phyloP scores from a whole-genome alignment of 1,140 invertebrate species.

The Apis cerana region DNA sequence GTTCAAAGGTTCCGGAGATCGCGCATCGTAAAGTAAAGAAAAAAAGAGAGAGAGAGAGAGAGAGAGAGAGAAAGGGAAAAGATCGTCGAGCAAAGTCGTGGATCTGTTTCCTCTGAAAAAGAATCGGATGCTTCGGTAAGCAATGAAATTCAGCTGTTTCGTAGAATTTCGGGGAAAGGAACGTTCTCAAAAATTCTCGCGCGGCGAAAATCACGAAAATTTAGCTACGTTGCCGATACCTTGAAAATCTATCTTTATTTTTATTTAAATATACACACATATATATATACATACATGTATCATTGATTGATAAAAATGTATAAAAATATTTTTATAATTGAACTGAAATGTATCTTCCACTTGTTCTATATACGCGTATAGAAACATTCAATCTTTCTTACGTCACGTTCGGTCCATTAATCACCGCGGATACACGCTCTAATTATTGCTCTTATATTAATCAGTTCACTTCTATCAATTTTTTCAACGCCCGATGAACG shows the following conservation, averaged over 20 bases:
- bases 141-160: slow-evolving; percentile 36
- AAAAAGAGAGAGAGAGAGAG: background rate
- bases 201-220: background rate
- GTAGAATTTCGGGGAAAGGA: background rate
- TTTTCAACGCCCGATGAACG: slow-evolving; percentile 5
- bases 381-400: slow-evolving; percentile 18
- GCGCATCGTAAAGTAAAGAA: slow-evolving; percentile 43
- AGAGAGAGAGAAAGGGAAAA: slow-evolving; percentile 13
- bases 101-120: slow-evolving; percentile 27
- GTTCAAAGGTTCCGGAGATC: slow-evolving; percentile 35
- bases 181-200: background rate
- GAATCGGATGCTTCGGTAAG: slow-evolving; percentile 28
- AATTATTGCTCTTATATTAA: slow-evolving; percentile 49
- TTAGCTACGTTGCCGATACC: background rate
- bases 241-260: background rate
- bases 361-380: background rate
- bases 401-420: slow-evolving; percentile 34
- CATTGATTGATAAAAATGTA: background rate
- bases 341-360: background rate
- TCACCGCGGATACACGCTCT: slow-evolving; percentile 31
- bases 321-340: too few species aligned
- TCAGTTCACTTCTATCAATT: slow-evolving; percentile 41
- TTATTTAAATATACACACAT: too few species aligned
- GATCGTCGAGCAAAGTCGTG: slow-evolving; percentile 13
- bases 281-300: too few species aligned